Conservation (phyloP, 2,797 vertebrate species). For the Gallinago solitaria region DNA sequence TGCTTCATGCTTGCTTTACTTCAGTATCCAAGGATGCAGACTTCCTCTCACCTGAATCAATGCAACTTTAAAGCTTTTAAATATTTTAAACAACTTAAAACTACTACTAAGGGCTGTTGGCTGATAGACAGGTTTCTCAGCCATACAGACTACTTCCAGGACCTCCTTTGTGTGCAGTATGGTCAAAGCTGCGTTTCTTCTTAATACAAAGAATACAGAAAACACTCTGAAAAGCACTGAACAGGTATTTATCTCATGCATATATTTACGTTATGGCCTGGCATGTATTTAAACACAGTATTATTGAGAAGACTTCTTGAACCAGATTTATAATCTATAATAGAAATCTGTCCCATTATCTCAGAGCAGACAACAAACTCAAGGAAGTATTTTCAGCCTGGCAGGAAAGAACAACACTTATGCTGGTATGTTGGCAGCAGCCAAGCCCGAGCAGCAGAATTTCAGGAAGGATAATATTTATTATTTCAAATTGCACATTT, state of each 20-base stretch:
- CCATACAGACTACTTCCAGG: neutral
- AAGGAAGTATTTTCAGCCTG: neutral
- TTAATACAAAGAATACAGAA: neutral
- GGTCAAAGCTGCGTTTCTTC: neutral
- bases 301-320: neutral
- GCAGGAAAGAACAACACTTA: neutral
- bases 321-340: neutral
- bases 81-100: neutral
- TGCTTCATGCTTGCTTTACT: neutral
- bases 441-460: neutral
- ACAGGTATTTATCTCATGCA: neutral
- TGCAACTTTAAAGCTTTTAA: neutral
- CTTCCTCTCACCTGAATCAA: neutral
- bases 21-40: neutral
- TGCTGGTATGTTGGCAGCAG: neutral
- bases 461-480: neutral
- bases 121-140: neutral
- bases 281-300: neutral
- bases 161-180: neutral
- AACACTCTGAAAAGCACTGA: neutral
- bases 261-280: rapidly evolving
- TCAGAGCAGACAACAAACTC: neutral
- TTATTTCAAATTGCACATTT: neutral
- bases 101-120: neutral
- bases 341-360: neutral